Evolutionary conservation across 1,140 invertebrate species (phyloP).

Genomic region (Nephotettix cincticeps): DNA sequence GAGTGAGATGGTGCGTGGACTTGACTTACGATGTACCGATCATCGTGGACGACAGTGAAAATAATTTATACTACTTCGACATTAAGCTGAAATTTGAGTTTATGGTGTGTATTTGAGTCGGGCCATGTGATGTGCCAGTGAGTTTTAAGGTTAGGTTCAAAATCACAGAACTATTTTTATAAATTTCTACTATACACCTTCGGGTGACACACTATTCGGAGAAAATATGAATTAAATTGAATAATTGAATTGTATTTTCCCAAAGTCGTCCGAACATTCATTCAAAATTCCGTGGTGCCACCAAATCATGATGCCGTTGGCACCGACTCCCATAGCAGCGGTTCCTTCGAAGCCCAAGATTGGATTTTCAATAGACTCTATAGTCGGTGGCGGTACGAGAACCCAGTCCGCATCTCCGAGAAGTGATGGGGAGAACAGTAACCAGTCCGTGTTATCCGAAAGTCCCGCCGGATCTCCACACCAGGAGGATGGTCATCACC

Average conservation of each 20-base stretch:
- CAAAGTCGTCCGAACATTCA: not conserved
- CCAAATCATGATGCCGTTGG: conserved; percentile 76
- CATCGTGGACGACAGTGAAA: too few species aligned
- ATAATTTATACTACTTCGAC: too few species aligned
- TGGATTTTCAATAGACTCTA: conserved; percentile 93
- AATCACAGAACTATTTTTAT: too few species aligned
- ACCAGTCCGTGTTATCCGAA: conserved; percentile 52
- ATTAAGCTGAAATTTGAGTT: too few species aligned
- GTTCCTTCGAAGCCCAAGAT: conserved; percentile 88
- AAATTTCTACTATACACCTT: too few species aligned
- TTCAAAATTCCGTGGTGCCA: not conserved
- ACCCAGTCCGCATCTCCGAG: conserved; percentile 48
- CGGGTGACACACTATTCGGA: too few species aligned
- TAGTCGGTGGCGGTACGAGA: conserved; percentile 68
- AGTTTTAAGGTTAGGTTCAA: too few species aligned
- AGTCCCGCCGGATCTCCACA: conserved; percentile 53
- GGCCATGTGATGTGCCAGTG: not conserved
- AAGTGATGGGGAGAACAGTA: conserved; percentile 48
- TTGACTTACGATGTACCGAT: too few species aligned
- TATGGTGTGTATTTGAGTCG: not conserved
- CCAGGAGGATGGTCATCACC: conserved; percentile 44
- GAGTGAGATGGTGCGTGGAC: too few species aligned
- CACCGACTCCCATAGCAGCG: conserved; percentile 81
- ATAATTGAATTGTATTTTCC: too few species aligned
- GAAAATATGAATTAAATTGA: too few species aligned